Percentiles rank a stretch among this genome's conserved stretches.
phyloP scores from a whole-genome alignment of 1,140 invertebrate species.

The Papilio polyxenes region DNA sequence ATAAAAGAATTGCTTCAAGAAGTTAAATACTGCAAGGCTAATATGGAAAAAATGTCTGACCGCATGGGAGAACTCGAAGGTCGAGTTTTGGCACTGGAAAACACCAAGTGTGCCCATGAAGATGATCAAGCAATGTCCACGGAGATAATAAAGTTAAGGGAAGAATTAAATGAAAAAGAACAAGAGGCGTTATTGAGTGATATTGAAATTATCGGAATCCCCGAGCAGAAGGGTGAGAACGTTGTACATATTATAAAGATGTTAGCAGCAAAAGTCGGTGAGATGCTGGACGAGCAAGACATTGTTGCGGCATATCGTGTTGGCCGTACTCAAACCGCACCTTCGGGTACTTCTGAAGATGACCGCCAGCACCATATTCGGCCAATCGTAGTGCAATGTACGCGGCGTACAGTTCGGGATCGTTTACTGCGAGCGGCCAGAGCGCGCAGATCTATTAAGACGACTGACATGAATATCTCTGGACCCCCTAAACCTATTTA shows the following conservation, averaged over 20 bases:
- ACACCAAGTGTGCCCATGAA: too few relatives aligned
- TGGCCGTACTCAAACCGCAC: not conserved
- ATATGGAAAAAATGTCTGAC: too few relatives aligned
- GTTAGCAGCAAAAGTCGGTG: not conserved
- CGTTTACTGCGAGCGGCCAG: not conserved
- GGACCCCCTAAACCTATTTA: not conserved
- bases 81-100: too few relatives aligned
- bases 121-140: not conserved
- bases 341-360: not conserved
- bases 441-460: constrained; percentile 2
- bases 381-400: not conserved
- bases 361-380: not conserved
- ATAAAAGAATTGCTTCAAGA: too few relatives aligned
- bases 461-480: not conserved
- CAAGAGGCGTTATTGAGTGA: not conserved
- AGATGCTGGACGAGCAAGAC: constrained; percentile 7
- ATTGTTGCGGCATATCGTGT: not conserved
- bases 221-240: constrained; percentile 14
- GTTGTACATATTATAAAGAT: not conserved
- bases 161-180: not conserved
- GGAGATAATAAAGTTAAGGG: not conserved
- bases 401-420: not conserved
- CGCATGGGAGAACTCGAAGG: too few relatives aligned
- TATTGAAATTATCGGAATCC: constrained; percentile 9
- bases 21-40: too few relatives aligned